These are phyloP conservation scores for Gorsachius magnificus DNA, from an alignment of 2,797 vertebrate genomes.

Conservation along the genomic window DNA sequence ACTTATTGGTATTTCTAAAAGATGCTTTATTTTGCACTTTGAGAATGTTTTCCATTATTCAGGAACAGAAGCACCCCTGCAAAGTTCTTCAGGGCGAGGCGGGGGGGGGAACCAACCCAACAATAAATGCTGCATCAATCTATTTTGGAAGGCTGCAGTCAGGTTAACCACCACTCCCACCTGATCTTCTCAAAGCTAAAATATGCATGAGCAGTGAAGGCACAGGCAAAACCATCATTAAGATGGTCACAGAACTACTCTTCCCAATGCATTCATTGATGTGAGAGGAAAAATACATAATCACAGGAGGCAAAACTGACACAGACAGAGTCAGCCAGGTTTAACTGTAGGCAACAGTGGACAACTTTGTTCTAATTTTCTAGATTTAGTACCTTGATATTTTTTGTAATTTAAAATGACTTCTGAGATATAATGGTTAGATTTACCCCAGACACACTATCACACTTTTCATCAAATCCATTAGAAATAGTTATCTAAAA, in stretches of 20 bases:
- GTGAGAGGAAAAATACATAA: background rate
- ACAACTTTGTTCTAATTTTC: background rate
- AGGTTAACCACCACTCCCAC: background rate
- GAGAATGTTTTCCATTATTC: background rate
- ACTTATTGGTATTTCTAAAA: background rate
- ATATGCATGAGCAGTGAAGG: background rate
- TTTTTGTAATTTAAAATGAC: background rate
- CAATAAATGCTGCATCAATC: background rate
- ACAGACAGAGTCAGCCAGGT: background rate
- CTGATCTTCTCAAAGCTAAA: background rate
- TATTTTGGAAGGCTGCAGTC: background rate
- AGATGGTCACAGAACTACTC: background rate
- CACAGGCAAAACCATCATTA: background rate
- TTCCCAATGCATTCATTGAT: background rate
- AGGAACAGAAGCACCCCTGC: background rate
- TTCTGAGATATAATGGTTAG: background rate
- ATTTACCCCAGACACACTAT: background rate
- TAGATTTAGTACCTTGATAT: background rate
- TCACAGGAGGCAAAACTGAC: accelerated
- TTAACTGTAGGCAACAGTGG: background rate
- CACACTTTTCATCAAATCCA: background rate
- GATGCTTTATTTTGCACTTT: background rate
- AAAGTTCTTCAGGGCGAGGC: background rate
- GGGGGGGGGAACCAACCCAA: background rate
- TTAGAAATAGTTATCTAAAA: background rate